A percentile compares a stretch with the other conserved stretches of the same genome.
Conservation (phyloP, 1,140 invertebrate genomes). For the Heliconius hermathena region DNA sequence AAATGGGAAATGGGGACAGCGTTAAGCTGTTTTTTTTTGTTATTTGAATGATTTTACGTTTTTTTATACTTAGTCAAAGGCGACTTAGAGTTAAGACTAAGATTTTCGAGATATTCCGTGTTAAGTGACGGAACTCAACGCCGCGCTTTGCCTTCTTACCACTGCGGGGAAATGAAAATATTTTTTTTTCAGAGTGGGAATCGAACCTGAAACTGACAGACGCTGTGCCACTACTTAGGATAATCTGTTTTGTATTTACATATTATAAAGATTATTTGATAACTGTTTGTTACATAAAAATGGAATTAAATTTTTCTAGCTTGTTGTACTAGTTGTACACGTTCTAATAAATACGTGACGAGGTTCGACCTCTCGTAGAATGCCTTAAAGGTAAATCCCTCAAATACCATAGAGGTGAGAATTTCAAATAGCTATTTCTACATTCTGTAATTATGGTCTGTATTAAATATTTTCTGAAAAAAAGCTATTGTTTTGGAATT, state of each 20-base stretch:
- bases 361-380: background rate
- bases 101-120: background rate
- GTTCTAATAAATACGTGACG: constrained; percentile 8
- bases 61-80: too few species aligned
- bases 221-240: too few species aligned
- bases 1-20: too few species aligned
- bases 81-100: too few species aligned
- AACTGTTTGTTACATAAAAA: background rate
- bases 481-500: background rate
- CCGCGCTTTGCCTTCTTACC: background rate
- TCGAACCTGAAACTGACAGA: background rate
- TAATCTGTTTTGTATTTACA: too few species aligned
- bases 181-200: background rate
- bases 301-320: background rate
- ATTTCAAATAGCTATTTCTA: background rate
- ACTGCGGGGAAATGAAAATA: background rate
- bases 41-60: too few species aligned
- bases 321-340: background rate
- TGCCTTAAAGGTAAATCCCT: background rate
- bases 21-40: too few species aligned
- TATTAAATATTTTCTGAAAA: background rate
- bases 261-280: too few species aligned
- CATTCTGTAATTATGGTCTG: background rate
- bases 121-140: background rate
- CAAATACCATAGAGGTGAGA: background rate